phyloP scores from a whole-genome alignment of 2,797 vertebrate genomes.

The Apogon talboti region DNA sequence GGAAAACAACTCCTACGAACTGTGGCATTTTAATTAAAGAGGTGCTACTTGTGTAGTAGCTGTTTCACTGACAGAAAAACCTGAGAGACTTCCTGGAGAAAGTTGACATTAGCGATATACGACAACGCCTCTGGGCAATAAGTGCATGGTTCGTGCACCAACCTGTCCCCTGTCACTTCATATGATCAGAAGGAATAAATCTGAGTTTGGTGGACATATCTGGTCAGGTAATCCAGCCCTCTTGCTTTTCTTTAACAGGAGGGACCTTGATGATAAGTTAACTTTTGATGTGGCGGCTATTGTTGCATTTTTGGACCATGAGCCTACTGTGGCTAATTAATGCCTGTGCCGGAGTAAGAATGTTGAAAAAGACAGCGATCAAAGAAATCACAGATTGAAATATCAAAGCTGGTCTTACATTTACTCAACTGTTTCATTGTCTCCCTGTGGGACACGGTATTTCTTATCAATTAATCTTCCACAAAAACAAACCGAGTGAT shows the following conservation, averaged over 20 bases:
- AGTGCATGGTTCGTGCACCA: conserved; percentile 42
- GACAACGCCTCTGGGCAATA: conserved; percentile 35
- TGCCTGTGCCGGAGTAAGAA: conserved; percentile 6
- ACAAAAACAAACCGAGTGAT: conserved; percentile 35
- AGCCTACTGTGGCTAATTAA: conserved; percentile 21
- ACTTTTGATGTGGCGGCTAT: conserved; percentile 38
- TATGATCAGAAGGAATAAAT: conserved; percentile 39
- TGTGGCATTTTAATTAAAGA: conserved; percentile 55
- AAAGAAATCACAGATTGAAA: conserved; percentile 41
- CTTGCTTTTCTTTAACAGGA: conserved; percentile 12
- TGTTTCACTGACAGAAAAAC: conserved; percentile 33
- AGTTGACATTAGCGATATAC: conserved; percentile 49
- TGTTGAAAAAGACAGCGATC: conserved; percentile 37
- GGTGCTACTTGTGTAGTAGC: conserved; percentile 28
- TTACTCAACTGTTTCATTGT: conserved; percentile 30
- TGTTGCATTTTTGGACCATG: conserved; percentile 36
- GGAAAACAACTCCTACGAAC: conserved; percentile 53
- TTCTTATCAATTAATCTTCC: conserved; percentile 30
- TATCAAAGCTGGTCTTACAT: conserved; percentile 24
- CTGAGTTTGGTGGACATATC: conserved; percentile 37
- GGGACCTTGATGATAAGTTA: conserved; percentile 21
- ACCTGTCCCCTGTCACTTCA: conserved; percentile 36
- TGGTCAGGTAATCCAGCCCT: conserved; percentile 35
- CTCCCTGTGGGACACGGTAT: conserved; percentile 27
- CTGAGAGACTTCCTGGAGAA: conserved; percentile 40